Evolutionary conservation across 2,797 vertebrate species (phyloP).

Genomic region (Okamejei kenojei): DNA sequence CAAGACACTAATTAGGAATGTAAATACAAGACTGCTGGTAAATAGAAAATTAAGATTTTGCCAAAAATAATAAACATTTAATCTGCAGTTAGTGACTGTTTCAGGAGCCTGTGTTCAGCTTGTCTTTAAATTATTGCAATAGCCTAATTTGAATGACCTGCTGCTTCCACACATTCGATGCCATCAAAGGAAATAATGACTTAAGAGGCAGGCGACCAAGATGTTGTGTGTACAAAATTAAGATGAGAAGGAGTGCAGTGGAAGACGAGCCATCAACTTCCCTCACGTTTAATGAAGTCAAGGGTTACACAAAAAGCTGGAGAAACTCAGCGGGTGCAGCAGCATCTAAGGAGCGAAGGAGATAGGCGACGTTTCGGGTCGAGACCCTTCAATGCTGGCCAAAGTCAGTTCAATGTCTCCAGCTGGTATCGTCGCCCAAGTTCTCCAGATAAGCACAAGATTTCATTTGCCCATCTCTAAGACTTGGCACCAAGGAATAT

Average conservation of each 20-base stretch:
- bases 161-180: not conserved
- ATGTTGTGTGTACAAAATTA: not conserved
- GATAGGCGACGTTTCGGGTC: too few relatives aligned
- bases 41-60: slow-evolving; percentile 30
- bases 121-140: not conserved
- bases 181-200: not conserved
- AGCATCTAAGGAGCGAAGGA: too few relatives aligned
- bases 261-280: not conserved
- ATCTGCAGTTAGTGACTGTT: not conserved
- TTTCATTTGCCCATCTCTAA: not conserved
- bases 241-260: too few relatives aligned
- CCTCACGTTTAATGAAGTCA: not conserved
- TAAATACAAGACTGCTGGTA: not conserved
- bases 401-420: not conserved
- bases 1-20: slow-evolving; percentile 30
- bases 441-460: too few relatives aligned
- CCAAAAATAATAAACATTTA: not conserved
- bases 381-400: not conserved
- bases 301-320: too few relatives aligned
- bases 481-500: not conserved
- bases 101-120: not conserved
- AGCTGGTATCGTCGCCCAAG: too few relatives aligned
- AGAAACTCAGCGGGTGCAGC: too few relatives aligned
- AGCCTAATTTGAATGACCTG: not conserved
- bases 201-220: not conserved